Evolutionary conservation across 2,888 invertebrate genomes (phyloP), one percentile per base, ranked within the genome.

Genomic region (Cetonia aurata): DNA sequence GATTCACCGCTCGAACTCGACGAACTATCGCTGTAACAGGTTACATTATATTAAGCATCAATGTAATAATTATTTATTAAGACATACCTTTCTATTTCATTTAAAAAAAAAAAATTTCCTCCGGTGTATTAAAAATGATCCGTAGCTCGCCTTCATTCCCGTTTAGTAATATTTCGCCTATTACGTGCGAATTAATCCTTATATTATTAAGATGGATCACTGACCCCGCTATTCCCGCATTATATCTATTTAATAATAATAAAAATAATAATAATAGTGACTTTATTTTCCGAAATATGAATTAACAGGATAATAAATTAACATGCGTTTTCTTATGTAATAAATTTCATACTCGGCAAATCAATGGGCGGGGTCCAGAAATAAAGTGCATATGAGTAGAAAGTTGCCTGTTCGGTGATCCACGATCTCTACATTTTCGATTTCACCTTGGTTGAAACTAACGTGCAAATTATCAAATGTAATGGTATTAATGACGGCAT

Each of bases 41-140:
- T 48, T 50, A 65, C 50, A 65, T 65, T 65, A 65, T 65, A 65
- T 65, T 65, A 65, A 65, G 65, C 65, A 65, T 65, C 65, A 65
- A 65, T 65, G 17, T 65, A 65, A 48, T 65, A 65, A 65, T 65
- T 65, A 65, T 60, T 60, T 60, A 60, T 60, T 60, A 60, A 60
- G 8, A 60, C 62, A 60, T 60, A 60, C 62, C 44, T 60, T 60
- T 60, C 62, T 60, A 60, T 60, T 44, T 60, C 62, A 44, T 46
- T 60, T 19, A 65, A 31, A 65, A 65, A 65, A 65, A 65, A 25
- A 48, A 17, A 50, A 19, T 65, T 65, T 65, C 65, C 46, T 65
- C 65, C 50, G 65, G 15, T 19, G 25, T 65, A 65, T 65, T 65
- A 48, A 65, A 65, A 50, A 50, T 8, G 13, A 65, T 65, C 25